phyloP scores from a whole-genome alignment of 2,113 vertebrate species.

The Apaloderma vittatum region DNA sequence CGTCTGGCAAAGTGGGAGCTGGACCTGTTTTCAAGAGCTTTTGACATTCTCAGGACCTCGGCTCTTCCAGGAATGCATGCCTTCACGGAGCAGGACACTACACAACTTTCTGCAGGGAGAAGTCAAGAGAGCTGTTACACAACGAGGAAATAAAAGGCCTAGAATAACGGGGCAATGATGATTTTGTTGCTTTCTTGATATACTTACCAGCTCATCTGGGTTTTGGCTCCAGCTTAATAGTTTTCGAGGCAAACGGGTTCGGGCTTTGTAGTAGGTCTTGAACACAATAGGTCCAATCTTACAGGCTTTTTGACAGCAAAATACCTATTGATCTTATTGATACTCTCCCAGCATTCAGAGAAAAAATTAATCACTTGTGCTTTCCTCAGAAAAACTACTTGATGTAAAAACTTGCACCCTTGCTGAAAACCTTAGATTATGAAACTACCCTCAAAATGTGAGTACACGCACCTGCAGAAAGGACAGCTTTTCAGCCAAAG shows the following conservation, averaged over 20 bases:
- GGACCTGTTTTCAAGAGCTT: slow-evolving; percentile 72
- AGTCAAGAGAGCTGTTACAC: neutral
- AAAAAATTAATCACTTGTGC: neutral
- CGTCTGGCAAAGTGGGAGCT: slow-evolving; percentile 64
- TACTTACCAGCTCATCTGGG: neutral
- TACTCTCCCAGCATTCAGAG: neutral
- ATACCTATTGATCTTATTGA: neutral
- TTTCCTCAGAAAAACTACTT: neutral
- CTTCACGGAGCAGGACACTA: neutral
- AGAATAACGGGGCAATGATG: neutral
- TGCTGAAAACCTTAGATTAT: neutral
- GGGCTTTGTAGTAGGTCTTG: neutral
- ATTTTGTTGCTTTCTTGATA: neutral
- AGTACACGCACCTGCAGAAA: neutral
- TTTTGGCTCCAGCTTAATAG: neutral
- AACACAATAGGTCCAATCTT: neutral
- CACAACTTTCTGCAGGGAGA: slow-evolving; percentile 13
- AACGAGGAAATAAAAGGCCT: accelerated
- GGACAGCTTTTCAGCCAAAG: neutral
- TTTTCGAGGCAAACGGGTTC: neutral
- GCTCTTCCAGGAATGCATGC: slow-evolving; percentile 46
- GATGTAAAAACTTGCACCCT: neutral
- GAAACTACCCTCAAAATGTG: neutral
- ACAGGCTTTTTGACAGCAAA: neutral
- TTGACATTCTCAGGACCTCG: slow-evolving; percentile 72